Percentiles rank a stretch among this genome's conserved stretches.
These are phyloP conservation scores for Galaxias olidus DNA, from an alignment of 2,797 vertebrate genomes.

Conservation along the genomic window DNA sequence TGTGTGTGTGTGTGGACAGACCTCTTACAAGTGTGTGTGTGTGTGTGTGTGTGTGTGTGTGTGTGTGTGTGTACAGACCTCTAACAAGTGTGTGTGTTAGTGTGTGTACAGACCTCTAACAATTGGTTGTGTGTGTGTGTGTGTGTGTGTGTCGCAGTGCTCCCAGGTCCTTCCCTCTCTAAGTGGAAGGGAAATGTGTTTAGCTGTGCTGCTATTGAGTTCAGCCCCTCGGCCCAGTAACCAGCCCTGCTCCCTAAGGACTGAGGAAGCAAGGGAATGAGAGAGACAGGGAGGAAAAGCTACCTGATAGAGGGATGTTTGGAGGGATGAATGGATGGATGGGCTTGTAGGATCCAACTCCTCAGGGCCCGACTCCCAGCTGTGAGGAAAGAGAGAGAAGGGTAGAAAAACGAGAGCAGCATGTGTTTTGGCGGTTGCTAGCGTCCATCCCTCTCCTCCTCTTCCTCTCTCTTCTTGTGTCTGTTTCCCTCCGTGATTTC, in stretches of 20 bases:
- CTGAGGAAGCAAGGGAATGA: conserved; percentile 15
- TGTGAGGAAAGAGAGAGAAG: background rate
- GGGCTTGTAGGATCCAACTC: conserved; percentile 4
- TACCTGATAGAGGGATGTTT: too few relatives aligned
- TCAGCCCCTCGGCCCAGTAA: background rate
- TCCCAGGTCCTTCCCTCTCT: background rate
- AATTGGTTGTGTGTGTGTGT: background rate
- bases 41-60: too few relatives aligned
- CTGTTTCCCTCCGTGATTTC: too few relatives aligned
- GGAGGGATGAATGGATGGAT: background rate
- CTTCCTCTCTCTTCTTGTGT: too few relatives aligned
- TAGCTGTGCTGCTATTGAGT: conserved; percentile 18
- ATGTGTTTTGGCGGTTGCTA: too few relatives aligned
- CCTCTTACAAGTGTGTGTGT: background rate
- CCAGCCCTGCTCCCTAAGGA: background rate
- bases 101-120: background rate
- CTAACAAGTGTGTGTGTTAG: background rate
- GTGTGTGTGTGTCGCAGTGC: background rate
- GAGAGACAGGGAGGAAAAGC: conserved; percentile 3
- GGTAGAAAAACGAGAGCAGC: conserved; percentile 24
- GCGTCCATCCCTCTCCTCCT: too few relatives aligned
- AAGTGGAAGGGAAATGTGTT: conserved; percentile 37
- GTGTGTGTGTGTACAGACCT: background rate
- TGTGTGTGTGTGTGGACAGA: conserved; percentile 4
- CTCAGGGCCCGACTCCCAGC: too few relatives aligned